phyloP scores from a whole-genome alignment of 2,113 vertebrate species.

The Etheostoma spectabile region DNA sequence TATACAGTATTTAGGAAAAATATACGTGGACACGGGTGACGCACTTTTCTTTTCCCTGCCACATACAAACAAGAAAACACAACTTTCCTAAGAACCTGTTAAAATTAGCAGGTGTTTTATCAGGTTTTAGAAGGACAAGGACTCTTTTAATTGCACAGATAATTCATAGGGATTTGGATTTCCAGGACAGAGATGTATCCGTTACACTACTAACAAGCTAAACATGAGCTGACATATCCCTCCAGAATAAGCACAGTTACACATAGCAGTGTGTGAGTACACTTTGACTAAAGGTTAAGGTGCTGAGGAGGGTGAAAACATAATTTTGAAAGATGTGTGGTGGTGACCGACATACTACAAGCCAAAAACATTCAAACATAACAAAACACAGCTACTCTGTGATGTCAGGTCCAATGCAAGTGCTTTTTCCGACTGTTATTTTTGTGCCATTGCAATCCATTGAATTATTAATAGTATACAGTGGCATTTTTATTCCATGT shows the following conservation, averaged over 20 bases:
- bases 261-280: background rate
- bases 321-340: conserved; percentile 3
- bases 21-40: background rate
- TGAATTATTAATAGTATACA: conserved; percentile 77
- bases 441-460: conserved; percentile 75
- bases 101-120: background rate
- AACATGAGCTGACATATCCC: conserved; percentile 7
- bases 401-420: conserved; percentile 43
- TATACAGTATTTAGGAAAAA: background rate
- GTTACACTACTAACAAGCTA: background rate
- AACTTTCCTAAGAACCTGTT: background rate
- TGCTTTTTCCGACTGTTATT: conserved; percentile 70
- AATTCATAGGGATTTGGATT: background rate
- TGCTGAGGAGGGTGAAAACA: conserved; percentile 2
- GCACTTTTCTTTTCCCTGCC: background rate
- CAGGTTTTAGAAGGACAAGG: background rate
- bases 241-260: background rate
- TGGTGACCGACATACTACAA: conserved; percentile 35
- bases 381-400: conserved; percentile 52
- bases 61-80: background rate
- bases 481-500: conserved; percentile 72
- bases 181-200: background rate
- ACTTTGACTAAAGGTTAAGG: conserved; percentile 24
- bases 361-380: conserved; percentile 51
- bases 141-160: conserved; percentile 2